Evolutionary conservation across 2,797 vertebrate genomes (phyloP).

Genomic region (Otolemur crassicaudatus): DNA sequence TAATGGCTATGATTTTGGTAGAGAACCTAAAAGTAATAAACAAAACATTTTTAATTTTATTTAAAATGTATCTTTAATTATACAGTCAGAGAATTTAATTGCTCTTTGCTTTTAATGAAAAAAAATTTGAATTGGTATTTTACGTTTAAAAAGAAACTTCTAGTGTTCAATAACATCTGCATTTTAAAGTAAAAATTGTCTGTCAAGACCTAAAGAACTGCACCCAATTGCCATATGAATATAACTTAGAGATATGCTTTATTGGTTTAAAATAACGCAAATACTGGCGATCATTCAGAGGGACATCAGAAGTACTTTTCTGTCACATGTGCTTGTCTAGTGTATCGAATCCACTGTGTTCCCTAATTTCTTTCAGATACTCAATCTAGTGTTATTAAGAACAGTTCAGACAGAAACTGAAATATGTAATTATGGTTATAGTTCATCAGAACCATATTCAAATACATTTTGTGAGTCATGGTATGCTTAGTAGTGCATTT

Average conservation of each 20-base stretch:
- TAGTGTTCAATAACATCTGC: not conserved
- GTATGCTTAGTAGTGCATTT: not conserved
- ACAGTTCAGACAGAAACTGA: not conserved
- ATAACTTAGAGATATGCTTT: not conserved
- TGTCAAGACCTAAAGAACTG: constrained; percentile 8
- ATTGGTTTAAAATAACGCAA: constrained; percentile 26
- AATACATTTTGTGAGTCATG: not conserved
- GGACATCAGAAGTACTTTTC: not conserved
- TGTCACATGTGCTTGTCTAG: not conserved
- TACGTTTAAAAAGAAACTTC: constrained; percentile 23
- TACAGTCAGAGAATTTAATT: constrained; percentile 57
- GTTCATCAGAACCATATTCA: constrained; percentile 33
- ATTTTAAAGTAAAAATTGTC: constrained; percentile 6
- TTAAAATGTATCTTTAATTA: constrained; percentile 24
- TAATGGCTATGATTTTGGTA: constrained; percentile 63
- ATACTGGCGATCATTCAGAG: not conserved
- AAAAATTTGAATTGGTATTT: constrained; percentile 26
- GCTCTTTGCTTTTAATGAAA: constrained; percentile 57
- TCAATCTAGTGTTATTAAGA: not conserved
- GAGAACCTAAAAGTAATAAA: constrained; percentile 25
- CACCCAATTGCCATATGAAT: not conserved
- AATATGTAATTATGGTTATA: not conserved
- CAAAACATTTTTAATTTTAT: constrained; percentile 56
- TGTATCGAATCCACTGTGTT: not conserved
- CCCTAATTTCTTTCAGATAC: not conserved